Evolutionary conservation across 2,113 vertebrate species (phyloP), one percentile per base, ranked within the genome.

Genomic region (Mirounga angustirostris): DNA sequence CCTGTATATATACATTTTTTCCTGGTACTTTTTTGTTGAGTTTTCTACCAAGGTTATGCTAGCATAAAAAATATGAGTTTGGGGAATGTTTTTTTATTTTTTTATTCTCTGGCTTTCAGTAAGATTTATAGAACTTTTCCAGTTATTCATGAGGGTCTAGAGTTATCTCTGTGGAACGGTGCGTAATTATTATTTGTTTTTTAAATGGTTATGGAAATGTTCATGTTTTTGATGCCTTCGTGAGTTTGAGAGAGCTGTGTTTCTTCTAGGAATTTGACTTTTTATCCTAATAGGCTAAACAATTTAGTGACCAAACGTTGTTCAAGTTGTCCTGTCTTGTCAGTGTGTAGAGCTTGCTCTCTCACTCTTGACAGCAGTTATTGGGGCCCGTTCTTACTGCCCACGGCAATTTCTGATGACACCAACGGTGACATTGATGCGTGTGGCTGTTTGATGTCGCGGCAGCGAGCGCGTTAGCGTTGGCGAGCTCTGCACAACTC

Each of bases 191-290:
- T 11, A 63, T 81, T 65, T 82, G 43, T 52, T 78, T 93, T 78
- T 83, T 28, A 74, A 78, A 36, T 78, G 54, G 33, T 33, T 81
- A 21, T 67, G 58, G 81, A n/a, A 54, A 84, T 46, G 58, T 79
- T 65, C 18, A 6, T 24, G n/a, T 80, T 26, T 80, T 88, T 67
- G 46, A 9, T 36, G 50, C 50, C 28, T 50, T 74, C 3, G 1
- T 40, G 63, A 95, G 71, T 95, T 92, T 88, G 82, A 79, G 11
- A 54, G 84, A 80, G 7, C 33, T 80, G 30, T 94, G 58, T 83
- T 84, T 95, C 91, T 93, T 89, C n/a, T 79, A 91, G 90, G 74
- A 79, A 67, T 73, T 89, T 89, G 24, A 74, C 13, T 18, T 91
- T 89, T 28, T 36, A 65, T 76, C 14, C 14, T 82, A 76, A 36